Base-by-base conservation (phyloP, 1,140 invertebrate species). In the Drosophila repleta region DNA sequence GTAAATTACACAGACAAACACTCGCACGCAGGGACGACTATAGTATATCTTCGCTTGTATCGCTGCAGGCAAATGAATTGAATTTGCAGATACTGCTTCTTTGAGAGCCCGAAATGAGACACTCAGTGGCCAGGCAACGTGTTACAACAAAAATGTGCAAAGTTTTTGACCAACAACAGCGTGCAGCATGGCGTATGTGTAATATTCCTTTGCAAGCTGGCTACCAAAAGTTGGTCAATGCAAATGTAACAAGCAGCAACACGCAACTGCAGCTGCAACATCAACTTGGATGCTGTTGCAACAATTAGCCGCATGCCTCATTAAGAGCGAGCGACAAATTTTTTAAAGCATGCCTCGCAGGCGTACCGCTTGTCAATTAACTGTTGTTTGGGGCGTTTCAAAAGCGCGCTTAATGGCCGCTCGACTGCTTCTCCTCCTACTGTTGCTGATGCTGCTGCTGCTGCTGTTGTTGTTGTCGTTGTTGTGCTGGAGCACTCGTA, bases 1-100 rank as follows among this genome's bases (percentile, higher is more conserved):
- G 83, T 87, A 87, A 87, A 87, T 87, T 87, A 88, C 83, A 69
- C 66, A 85, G 64, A 67, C 58, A 73, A 15, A 52, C 35, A 70
- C 46, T 69, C 15, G 55, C 24, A 73, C 26, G 20, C 4, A 37
- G 15, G 1, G 58, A 24, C 20, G 29, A 29, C 29, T 29, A 29
- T 8, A 29, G 29, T 29, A 29, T 29, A 29, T 29, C 52, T 57
- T 41, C 49, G 46, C 26, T 45, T 53, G 18, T 64, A 46, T 46
- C 21, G 69, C 69, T 60, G 39, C 69, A 72, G 69, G 69, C 69
- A 72, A 72, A 72, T 69, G 66, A 74, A 74, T 72, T 72, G 69
- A 74, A 74, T 70, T 74, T 58, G 67, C 51, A 64, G 65, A 63
- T 62, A 51, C 35, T 56, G 35, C 48, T 68, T 65, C 62, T 71